Percentiles rank a stretch among this genome's conserved stretches.
These are phyloP conservation scores for Festucalex cinctus DNA, from an alignment of 2,113 vertebrate species.

Conservation along the genomic window DNA sequence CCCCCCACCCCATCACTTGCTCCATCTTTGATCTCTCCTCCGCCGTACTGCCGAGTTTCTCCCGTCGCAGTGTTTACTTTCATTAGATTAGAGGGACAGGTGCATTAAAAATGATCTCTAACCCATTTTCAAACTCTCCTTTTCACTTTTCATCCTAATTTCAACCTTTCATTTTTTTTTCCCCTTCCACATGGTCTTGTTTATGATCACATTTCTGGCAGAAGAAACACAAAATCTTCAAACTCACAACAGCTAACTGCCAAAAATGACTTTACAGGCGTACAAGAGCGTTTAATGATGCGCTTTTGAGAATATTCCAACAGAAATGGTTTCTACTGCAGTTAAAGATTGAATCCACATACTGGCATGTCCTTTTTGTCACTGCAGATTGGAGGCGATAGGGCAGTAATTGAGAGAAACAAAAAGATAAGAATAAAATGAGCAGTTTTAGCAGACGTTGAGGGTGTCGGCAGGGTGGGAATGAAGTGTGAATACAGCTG, in stretches of 20 bases:
- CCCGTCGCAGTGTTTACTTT: constrained; percentile 22
- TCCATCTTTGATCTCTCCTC: constrained; percentile 13
- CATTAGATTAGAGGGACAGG: constrained; percentile 13
- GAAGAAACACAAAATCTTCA: constrained; percentile 18
- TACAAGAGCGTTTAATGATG: constrained; percentile 5
- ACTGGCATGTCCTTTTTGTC: constrained; percentile 37
- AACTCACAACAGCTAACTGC: constrained; percentile 8
- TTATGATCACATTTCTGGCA: constrained; percentile 10
- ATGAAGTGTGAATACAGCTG: constrained; percentile 11
- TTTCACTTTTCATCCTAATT: not conserved
- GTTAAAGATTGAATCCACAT: constrained; percentile 16
- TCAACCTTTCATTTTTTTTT: not conserved
- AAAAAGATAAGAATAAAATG: constrained; percentile 21
- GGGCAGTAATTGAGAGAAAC: constrained; percentile 25
- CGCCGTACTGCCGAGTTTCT: constrained; percentile 1
- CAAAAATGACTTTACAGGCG: constrained; percentile 16
- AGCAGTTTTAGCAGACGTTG: constrained; percentile 25
- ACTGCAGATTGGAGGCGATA: constrained; percentile 24
- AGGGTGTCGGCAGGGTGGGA: constrained; percentile 5
- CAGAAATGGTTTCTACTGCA: not conserved
- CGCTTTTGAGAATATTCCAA: not conserved
- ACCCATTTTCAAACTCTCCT: not conserved
- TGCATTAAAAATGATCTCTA: constrained; percentile 13
- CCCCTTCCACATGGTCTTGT: not conserved
- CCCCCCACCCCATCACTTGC: not conserved